phyloP scores from a whole-genome alignment of 2,113 vertebrate genomes.

The Pygoscelis antarcticus region DNA sequence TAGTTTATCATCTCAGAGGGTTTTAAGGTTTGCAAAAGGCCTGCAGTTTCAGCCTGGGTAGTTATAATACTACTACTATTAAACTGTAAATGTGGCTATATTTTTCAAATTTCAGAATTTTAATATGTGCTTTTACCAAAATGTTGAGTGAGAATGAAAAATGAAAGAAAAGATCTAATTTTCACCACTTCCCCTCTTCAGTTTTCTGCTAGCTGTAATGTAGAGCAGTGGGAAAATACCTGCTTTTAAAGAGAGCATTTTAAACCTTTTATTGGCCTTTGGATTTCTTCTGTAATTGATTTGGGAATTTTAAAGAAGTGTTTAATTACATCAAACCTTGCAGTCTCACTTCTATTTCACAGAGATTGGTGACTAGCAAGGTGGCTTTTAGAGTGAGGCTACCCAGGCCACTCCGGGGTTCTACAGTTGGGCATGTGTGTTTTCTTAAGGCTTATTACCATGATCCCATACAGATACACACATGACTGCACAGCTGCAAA shows the following conservation, averaged over 20 bases:
- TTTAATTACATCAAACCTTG: not conserved
- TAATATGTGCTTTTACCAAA: not conserved
- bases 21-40: not conserved
- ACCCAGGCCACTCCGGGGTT: not conserved
- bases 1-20: slow-evolving; percentile 1
- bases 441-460: not conserved
- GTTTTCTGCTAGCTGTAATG: not conserved
- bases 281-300: not conserved
- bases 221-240: not conserved
- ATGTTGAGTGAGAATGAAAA: slow-evolving; percentile 6
- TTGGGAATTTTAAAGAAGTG: not conserved
- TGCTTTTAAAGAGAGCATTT: not conserved
- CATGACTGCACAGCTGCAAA: not conserved
- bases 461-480: not conserved
- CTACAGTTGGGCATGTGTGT: not conserved
- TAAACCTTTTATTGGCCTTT: not conserved
- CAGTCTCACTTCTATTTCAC: not conserved
- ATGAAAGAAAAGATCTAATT: not conserved
- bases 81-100: not conserved
- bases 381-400: not conserved
- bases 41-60: not conserved
- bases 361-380: not conserved
- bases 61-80: not conserved
- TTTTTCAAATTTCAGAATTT: slow-evolving; percentile 40
- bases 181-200: not conserved